Base-by-base conservation (phyloP, 2,113 vertebrate species). In the Zosterops borbonicus region DNA sequence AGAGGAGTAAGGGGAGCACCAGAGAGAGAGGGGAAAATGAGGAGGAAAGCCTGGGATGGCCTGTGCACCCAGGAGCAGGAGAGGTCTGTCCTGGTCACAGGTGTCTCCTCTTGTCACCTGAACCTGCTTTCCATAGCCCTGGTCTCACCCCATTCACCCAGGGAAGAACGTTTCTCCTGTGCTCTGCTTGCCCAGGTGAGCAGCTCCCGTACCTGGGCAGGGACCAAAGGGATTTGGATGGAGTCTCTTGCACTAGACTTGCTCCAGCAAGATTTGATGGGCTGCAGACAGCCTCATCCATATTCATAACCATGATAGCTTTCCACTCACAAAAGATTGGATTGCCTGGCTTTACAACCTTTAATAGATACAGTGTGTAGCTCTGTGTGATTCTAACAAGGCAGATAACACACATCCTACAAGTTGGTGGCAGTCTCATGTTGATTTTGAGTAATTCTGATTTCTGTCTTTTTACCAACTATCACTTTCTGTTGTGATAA, bases 381-480 rank as follows among this genome's bases (percentile, higher is more conserved):
- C 53, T 87, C 49, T 83, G 42, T 67, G 96, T 94, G 83, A 76
- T 64, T 91, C 64, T 42, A 64, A 47, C 81, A 41, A 59, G 87
- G 67, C 64, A 60, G 71, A 74, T 70, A 85, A 91, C 71, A 62
- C 49, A 15, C 63, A 24, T 82, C 50, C 78, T 81, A 27, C 69
- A 84, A 84, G 74, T 88, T 91, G 88, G 75, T 79, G 76, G 88
- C 91, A 88, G 64, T 42, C 87, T 42, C 85, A 52, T 47, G 81
- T 91, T 70, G 87, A 91, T 95, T 95, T 89, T 83, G 53, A 86
- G 49, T 91, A 67, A 76, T 86, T 79, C 64, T 87, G 52, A 11
- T 83, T 90, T 83, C 91, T 93, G 65, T 50, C 85, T 95, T 95
- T 87, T 65, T 46, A 88, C 60, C 50, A 95, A 1, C 46, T 71